A percentile compares a stretch with the other conserved stretches of the same genome.
Evolutionary conservation across 35 echinoderm and acorn worm species (phyloP).

Genomic region (Eucidaris tribuloides): DNA sequence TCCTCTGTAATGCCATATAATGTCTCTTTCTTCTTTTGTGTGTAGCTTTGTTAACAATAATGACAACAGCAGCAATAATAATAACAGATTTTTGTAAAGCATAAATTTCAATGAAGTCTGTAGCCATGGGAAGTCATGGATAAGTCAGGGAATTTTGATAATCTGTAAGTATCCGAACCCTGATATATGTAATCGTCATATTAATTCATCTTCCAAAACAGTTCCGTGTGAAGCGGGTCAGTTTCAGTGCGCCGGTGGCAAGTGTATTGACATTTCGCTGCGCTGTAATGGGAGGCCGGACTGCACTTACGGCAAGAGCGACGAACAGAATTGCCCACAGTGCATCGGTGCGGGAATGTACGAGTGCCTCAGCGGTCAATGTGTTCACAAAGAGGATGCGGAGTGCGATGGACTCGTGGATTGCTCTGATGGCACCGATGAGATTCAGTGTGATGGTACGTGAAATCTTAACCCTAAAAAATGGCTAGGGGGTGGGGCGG

Average conservation of each 20-base stretch:
- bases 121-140: too few relatives aligned
- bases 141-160: too few relatives aligned
- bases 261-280: conserved; percentile 45
- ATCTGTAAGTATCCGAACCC: too few relatives aligned
- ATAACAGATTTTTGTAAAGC: too few relatives aligned
- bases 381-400: conserved; percentile 25
- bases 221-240: conserved; percentile 30
- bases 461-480: too few relatives aligned
- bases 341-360: conserved; percentile 18
- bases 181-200: too few relatives aligned
- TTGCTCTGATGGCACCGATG: conserved; percentile 78
- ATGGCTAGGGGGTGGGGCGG: too few relatives aligned
- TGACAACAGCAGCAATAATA: not conserved
- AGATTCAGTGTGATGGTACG: too few relatives aligned
- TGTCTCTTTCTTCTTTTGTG: not conserved
- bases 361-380: conserved; percentile 49
- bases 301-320: conserved; percentile 64
- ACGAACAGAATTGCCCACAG: conserved; percentile 80
- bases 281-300: conserved; percentile 53
- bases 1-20: not conserved
- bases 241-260: conserved; percentile 54
- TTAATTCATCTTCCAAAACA: too few relatives aligned
- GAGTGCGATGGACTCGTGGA: conserved; percentile 43
- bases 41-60: not conserved
- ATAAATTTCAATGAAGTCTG: too few relatives aligned